Base-by-base conservation (phyloP, 2,888 invertebrate species). In the Caenorhabditis japonica region DNA sequence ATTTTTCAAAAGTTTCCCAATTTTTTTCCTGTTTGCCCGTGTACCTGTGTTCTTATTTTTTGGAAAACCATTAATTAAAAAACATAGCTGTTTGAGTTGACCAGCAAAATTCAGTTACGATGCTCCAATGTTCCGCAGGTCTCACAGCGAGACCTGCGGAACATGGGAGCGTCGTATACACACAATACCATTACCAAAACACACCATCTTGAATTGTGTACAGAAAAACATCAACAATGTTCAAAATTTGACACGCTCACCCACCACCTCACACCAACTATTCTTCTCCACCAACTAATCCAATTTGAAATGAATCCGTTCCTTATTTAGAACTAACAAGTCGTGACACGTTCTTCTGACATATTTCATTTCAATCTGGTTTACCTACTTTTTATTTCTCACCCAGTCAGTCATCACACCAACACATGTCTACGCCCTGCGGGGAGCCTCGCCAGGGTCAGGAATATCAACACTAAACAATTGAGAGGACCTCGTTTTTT, bases 171-270 rank as follows among this genome's bases (percentile, higher is more conserved):
- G n/a, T n/a, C n/a, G n/a, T n/a, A n/a, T n/a, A n/a, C n/a, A n/a
- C n/a, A n/a, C n/a, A n/a, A n/a, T n/a, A n/a, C n/a, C n/a, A n/a
- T n/a, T n/a, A n/a, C n/a, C n/a, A n/a, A n/a, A n/a, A n/a, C n/a
- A n/a, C n/a, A n/a, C n/a, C n/a, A n/a, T n/a, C n/a, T n/a, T n/a
- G n/a, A n/a, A n/a, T n/a, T n/a, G n/a, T n/a, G n/a, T n/a, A n/a
- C n/a, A n/a, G n/a, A n/a, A n/a, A n/a, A n/a, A n/a, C n/a, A n/a
- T n/a, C n/a, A n/a, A n/a, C n/a, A n/a, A n/a, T n/a, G 46, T 58
- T 58, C 47, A 49, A 59, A 59, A 39, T 49, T 49, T 59, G 49
- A 58, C 47, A 47, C 47, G n/a, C n/a, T n/a, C n/a, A n/a, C n/a
- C n/a, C n/a, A n/a, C n/a, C n/a, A n/a, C n/a, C n/a, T 38, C 46